Conservation (phyloP, 2,888 invertebrate genomes). For the Rhagonycha lutea region DNA sequence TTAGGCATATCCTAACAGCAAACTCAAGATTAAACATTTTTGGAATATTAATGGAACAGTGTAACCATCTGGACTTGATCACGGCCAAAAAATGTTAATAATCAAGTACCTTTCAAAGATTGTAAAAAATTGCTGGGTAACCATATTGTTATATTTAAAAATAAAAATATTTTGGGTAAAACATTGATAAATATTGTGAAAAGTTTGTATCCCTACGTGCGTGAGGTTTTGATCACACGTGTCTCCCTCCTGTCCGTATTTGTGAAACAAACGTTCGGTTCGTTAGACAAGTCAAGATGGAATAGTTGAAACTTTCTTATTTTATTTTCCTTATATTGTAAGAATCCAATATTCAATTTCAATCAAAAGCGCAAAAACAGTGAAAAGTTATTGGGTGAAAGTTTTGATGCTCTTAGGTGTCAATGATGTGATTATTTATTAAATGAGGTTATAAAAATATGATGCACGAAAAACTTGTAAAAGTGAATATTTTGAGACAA, state of each 20-base stretch:
- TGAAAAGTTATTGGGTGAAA: slow-evolving; percentile 17
- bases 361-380: slow-evolving; percentile 27
- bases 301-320: slow-evolving; percentile 31
- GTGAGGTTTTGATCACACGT: slow-evolving; percentile 31
- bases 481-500: neutral
- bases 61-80: too few species aligned
- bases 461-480: neutral
- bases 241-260: slow-evolving; percentile 32
- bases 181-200: neutral
- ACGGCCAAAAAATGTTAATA: too few species aligned
- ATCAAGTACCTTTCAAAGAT: too few species aligned
- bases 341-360: slow-evolving; percentile 25
- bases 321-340: slow-evolving; percentile 30
- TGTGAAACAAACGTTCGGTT: slow-evolving; percentile 48
- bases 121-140: too few species aligned
- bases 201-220: slow-evolving; percentile 6
- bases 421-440: neutral
- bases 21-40: neutral
- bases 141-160: neutral
- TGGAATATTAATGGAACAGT: neutral
- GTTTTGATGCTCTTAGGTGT: slow-evolving; percentile 11
- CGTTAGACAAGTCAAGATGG: slow-evolving; percentile 47
- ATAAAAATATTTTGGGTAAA: neutral
- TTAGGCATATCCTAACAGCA: neutral
- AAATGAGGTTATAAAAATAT: neutral